Base-by-base conservation (phyloP, 2,888 invertebrate genomes). In the Noctua pronuba region DNA sequence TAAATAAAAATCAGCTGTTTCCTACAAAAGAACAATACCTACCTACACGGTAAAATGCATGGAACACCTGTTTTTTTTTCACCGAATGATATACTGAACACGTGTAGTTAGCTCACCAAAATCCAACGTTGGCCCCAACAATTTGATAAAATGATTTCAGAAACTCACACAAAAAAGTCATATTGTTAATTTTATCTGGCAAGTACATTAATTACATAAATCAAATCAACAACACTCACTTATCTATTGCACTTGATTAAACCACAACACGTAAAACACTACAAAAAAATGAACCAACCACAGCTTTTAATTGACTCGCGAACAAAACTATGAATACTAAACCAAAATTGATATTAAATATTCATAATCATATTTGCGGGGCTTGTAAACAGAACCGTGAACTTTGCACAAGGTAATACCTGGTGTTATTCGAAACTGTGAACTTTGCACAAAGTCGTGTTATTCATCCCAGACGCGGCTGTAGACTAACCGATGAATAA, bases 401-500 rank as follows among this genome's bases (percentile, higher is more conserved):
- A 72, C 73, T 74, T 58, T 75, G 58, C 49, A 75, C 78, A 72
- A 66, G 79, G 76, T 64, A 69, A 55, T 38, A 58, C 24, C n/a
- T 58, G 49, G 65, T 85, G 84, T 82, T 88, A 87, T 83, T 77
- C 84, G 79, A 65, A 70, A 75, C n/a, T n/a, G 46, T 64, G 52
- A 58, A 72, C 73, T 74, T 52, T 73, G 65, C 49, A 77, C 82
- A 66, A 66, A 84, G 75, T 67, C 64, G 68, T 85, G 85, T 83
- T 88, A 87, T 83, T 77, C 84, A 82, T 77, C 67, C 85, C 77
- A 87, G 84, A 86, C 82, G 82, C 80, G 85, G 80, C 74, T 77
- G 83, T 78, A 83, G 87, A 87, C 84, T 83, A 86, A 85, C 76
- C 86, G 86, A 90, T 90, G 90, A 90, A 89, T 90, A 89, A 90